These are phyloP conservation scores for Bombus pascuorum DNA, from an alignment of 1,140 invertebrate genomes.

Conservation along the genomic window DNA sequence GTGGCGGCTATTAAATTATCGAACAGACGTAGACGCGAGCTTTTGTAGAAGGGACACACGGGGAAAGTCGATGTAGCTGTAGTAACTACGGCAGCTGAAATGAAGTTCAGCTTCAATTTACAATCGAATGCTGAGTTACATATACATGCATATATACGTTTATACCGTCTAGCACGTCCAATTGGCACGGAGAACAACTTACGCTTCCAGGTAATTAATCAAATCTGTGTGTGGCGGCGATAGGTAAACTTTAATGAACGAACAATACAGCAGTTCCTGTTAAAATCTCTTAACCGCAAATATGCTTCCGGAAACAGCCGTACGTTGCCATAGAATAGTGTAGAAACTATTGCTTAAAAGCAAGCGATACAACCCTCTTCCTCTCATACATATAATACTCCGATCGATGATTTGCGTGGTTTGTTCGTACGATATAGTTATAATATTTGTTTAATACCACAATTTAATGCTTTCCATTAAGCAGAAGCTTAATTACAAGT, in stretches of 20 bases:
- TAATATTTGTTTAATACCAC: not conserved
- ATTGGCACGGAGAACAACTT: constrained; percentile 57
- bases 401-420: constrained; percentile 19
- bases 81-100: constrained; percentile 64
- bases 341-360: constrained; percentile 29
- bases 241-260: constrained; percentile 67
- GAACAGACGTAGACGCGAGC: constrained; percentile 20
- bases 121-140: constrained; percentile 65
- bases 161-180: constrained; percentile 38
- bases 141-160: not conserved
- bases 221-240: constrained; percentile 55
- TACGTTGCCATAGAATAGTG: constrained; percentile 37
- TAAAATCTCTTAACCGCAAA: constrained; percentile 66
- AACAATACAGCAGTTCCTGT: constrained; percentile 57
- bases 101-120: constrained; percentile 72
- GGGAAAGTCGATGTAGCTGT: constrained; percentile 60
- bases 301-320: constrained; percentile 49
- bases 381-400: not conserved
- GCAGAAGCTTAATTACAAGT: not conserved
- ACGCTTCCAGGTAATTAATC: constrained; percentile 67
- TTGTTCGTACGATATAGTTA: not conserved
- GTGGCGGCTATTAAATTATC: constrained; percentile 29
- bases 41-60: constrained; percentile 15
- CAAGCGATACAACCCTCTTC: not conserved
- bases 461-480: not conserved